Evolutionary conservation across 2,888 invertebrate species (phyloP), one percentile per base, ranked within the genome.

Genomic region (Hirtodrosophila histrioides): DNA sequence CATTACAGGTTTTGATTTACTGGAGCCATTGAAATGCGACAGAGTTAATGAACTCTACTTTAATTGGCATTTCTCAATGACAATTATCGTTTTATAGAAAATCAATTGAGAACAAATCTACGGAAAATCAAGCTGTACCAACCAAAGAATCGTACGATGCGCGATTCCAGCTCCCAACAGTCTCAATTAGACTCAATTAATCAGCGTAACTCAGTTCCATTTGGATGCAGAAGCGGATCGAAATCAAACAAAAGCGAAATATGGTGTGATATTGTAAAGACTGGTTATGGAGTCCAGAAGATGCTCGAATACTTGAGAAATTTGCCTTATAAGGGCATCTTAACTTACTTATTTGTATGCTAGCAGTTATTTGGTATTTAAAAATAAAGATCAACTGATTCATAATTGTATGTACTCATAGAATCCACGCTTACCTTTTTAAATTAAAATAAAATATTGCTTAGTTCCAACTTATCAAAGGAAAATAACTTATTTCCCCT

Each of bases 121-220:
- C 46, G 46, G 45, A 37, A 65, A 75, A 64, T 80, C 57, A 65
- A 69, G 58, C 57, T 36, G 58, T 45, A 17, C 57, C 57, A 58
- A 45, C 4, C 45, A 27, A 44, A 44, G 33, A 23, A 66, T 57
- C 64, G 58, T 46, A 44, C 49, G 57, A 68, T 57, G 11, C 36
- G 17, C 48, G 11, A 50, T 11, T 40, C 33, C 35, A 40, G 70
- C 29, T 53, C 48, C 55, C 5, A 56, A 43, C 53, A 44, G 44
- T 51, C 48, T 64, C 74, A 86, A 82, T 86, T 84, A 69, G 45
- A 50, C 58, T 75, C 75, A 86, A 82, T 82, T 81, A 69, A 51
- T 57, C 58, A 49, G 78, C 62, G 51, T 63, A 43, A 56, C 61
- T 39, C 74, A 39, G 33, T 37, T 43, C 43, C 27, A 53, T 62